Base-by-base conservation (phyloP, 2,797 vertebrate genomes). In the Hydrocynus forskahlii region DNA sequence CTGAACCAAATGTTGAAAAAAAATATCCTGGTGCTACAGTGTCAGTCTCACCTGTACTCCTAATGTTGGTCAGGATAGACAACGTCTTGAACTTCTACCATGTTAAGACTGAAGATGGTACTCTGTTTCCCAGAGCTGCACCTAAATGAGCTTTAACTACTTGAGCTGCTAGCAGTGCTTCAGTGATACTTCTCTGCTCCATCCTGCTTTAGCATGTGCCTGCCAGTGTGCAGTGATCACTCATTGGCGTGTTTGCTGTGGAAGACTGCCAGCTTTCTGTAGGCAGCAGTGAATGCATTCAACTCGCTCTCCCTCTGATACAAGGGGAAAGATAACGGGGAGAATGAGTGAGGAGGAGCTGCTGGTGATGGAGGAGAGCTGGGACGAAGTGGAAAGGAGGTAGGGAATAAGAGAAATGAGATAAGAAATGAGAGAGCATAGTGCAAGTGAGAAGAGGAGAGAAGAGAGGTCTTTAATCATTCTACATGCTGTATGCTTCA, bases 261-360 rank as follows among this genome's bases (percentile, higher is more conserved):
- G 68, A 75, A 57, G 48, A 40, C 43, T 35, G 25, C 60, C 70
- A 82, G 76, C n/a, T 12, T 69, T 82, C 50, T 38, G 73, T 64
- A 77, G 66, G 48, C 78, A 17, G 75, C 3, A n/a, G 67, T 76
- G 75, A 70, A 71, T 80, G 83, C 79, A 69, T 84, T 67, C 2
- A 64, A 86, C 62, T 63, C 50, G 60, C 81, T 83, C 79, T 75
- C 75, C 43, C 57, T 79, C 75, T 62, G 69, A 76, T 74, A 55
- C 13, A 23, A 77, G 83, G 40, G n/a, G 81, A 84, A 71, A 67
- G 62, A 68, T 75, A 73, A 75, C 82, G 87, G 85, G 78, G 76
- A 83, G 85, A 85, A 81, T 87, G 88, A 89, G 84, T 84, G 88
- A 85, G 72, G 50, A 74, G 81, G 85, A 87, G 88, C 89, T 87